These are phyloP conservation scores for Pelagia noctiluca DNA, from an alignment of 30 jellyfish, hydroid and myxozoan species.

Conservation along the genomic window DNA sequence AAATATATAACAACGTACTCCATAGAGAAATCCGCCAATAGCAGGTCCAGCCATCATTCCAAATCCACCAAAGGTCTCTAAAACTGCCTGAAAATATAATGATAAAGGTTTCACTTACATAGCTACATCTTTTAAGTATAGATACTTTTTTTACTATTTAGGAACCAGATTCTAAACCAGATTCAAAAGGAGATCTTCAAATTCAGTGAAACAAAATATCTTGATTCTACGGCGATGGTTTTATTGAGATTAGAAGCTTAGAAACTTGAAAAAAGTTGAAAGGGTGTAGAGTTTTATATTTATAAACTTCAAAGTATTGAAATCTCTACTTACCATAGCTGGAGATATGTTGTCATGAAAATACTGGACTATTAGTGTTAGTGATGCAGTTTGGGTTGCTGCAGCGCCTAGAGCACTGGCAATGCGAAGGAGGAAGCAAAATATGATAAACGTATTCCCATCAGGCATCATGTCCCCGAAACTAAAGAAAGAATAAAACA, in stretches of 20 bases:
- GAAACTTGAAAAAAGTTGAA: too few species aligned
- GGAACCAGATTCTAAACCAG: too few species aligned
- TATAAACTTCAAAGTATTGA: too few species aligned
- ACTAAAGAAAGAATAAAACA: too few species aligned
- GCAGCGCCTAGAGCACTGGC: conserved; percentile 90
- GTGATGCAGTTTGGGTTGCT: conserved; percentile 75
- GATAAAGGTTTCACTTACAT: too few species aligned
- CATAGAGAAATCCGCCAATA: conserved; percentile 81
- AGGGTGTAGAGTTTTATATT: too few species aligned
- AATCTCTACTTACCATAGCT: conserved; percentile 66
- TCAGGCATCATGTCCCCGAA: conserved; percentile 73
- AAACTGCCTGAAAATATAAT: conserved; percentile 65
- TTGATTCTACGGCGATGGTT: too few species aligned
- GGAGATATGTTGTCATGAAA: conserved; percentile 81
- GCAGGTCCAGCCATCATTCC: conserved; percentile 97
- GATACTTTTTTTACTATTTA: too few species aligned
- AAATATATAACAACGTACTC: conserved; percentile 20
- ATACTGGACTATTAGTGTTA: conserved; percentile 68
- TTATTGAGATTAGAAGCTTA: too few species aligned
- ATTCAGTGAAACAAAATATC: too few species aligned
- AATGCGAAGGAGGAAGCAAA: conserved; percentile 78
- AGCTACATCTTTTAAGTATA: too few species aligned
- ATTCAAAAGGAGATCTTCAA: too few species aligned
- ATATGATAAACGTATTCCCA: conserved; percentile 54
- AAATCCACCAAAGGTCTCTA: conserved; percentile 81